These are phyloP conservation scores for Ariolimax columbianus DNA, from an alignment of 2,888 invertebrate genomes.

Conservation along the genomic window DNA sequence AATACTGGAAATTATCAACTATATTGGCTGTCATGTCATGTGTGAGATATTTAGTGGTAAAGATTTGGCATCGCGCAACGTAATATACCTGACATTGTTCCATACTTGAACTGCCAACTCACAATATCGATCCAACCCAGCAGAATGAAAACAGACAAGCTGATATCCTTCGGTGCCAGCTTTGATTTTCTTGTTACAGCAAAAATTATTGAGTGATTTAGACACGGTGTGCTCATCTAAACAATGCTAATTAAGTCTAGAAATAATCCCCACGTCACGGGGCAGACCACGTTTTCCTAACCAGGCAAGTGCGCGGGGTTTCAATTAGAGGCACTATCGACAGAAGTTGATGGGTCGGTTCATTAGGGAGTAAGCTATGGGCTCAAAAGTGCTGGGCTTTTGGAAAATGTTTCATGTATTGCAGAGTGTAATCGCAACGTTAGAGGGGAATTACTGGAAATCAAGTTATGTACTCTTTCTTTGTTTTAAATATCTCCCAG, in stretches of 20 bases:
- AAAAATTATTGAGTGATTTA: conserved; percentile 5
- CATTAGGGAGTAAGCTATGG: background rate
- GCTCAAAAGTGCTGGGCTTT: background rate
- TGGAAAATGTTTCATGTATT: background rate
- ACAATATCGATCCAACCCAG: background rate
- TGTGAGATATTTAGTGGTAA: too few relatives aligned
- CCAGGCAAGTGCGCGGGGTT: background rate
- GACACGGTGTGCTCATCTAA: background rate
- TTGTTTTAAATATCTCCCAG: too few relatives aligned
- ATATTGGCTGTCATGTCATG: too few relatives aligned
- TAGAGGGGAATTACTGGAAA: background rate
- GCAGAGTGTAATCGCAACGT: background rate
- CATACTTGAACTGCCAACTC: background rate
- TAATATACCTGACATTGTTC: too few relatives aligned
- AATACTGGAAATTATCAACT: too few relatives aligned
- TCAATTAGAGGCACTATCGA: conserved; percentile 19
- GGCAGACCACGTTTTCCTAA: background rate
- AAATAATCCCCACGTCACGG: background rate
- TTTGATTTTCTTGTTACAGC: conserved; percentile 2
- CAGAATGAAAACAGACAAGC: background rate
- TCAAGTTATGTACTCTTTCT: background rate
- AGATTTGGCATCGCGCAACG: too few relatives aligned
- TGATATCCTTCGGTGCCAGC: background rate
- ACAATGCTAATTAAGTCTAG: conserved; percentile 2
- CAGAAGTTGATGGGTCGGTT: conserved; percentile 3